Conservation (phyloP, 2,888 invertebrate species). For the Tricholauxania praeusta region DNA sequence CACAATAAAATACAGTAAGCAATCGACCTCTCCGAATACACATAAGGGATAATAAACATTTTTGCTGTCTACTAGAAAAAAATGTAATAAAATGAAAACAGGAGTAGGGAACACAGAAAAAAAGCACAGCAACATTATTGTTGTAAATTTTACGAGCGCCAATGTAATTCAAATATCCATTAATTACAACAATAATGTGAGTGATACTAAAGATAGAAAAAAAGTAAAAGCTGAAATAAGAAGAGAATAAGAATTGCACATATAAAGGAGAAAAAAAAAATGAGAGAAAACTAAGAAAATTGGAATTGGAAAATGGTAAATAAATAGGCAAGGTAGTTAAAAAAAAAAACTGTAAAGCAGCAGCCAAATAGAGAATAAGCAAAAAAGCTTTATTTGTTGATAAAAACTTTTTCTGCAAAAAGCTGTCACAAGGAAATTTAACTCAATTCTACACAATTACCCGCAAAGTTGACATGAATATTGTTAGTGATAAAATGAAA, state of each 20-base stretch:
- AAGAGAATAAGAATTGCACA: background rate
- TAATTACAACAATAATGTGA: conserved; percentile 56
- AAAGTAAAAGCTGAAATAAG: background rate
- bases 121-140: conserved; percentile 50
- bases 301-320: no score
- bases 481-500: no score
- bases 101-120: conserved; percentile 19
- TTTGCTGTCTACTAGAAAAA: conserved; percentile 2
- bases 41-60: conserved; percentile 23
- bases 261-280: background rate
- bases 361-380: no score
- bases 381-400: no score
- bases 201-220: conserved; percentile 5
- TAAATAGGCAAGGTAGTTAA: no score
- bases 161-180: conserved; percentile 65
- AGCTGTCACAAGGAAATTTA: no score
- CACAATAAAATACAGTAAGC: conserved; percentile 43
- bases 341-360: no score
- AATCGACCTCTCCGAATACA: conserved; percentile 17
- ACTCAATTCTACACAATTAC: no score
- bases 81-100: conserved; percentile 13
- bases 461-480: no score
- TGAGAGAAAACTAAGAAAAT: background rate
- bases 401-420: no score
- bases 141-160: conserved; percentile 64